Percentiles rank a stretch among this genome's conserved stretches.
These are phyloP conservation scores for Mesoligia furuncula DNA, from an alignment of 2,888 invertebrate species.

Conservation along the genomic window DNA sequence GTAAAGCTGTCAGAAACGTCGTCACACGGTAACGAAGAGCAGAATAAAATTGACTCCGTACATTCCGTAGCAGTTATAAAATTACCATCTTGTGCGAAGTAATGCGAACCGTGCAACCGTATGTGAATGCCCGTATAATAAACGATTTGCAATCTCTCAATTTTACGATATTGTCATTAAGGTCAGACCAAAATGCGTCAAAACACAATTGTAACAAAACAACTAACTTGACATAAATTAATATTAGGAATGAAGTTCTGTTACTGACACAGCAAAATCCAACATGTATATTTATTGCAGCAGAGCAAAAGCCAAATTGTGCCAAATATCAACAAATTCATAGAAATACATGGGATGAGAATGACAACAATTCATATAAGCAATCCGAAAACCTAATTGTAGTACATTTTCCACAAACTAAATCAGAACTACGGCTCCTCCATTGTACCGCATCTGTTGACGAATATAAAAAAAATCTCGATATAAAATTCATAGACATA, in stretches of 20 bases:
- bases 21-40: slow-evolving; percentile 69
- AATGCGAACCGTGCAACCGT: slow-evolving; percentile 54
- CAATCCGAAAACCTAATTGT: slow-evolving; percentile 40
- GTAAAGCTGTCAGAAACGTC: slow-evolving; percentile 85
- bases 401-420: slow-evolving; percentile 26
- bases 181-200: slow-evolving; percentile 47
- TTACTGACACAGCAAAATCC: slow-evolving; percentile 46
- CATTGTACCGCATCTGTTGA: slow-evolving; percentile 25
- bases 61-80: slow-evolving; percentile 47
- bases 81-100: slow-evolving; percentile 42
- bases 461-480: slow-evolving; percentile 37
- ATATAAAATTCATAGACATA: slow-evolving; percentile 51
- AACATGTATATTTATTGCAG: slow-evolving; percentile 42
- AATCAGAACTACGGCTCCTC: slow-evolving; percentile 30
- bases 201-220: slow-evolving; percentile 45
- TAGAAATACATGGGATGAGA: slow-evolving; percentile 52
- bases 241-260: slow-evolving; percentile 59
- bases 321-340: slow-evolving; percentile 53
- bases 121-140: slow-evolving; percentile 19
- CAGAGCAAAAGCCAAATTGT: slow-evolving; percentile 46
- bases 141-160: slow-evolving; percentile 22
- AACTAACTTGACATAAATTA: slow-evolving; percentile 44
- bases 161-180: slow-evolving; percentile 40
- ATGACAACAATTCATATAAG: slow-evolving; percentile 43
- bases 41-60: slow-evolving; percentile 42